These are phyloP conservation scores for Apteryx mantelli DNA, from an alignment of 2,113 vertebrate species.

Conservation along the genomic window DNA sequence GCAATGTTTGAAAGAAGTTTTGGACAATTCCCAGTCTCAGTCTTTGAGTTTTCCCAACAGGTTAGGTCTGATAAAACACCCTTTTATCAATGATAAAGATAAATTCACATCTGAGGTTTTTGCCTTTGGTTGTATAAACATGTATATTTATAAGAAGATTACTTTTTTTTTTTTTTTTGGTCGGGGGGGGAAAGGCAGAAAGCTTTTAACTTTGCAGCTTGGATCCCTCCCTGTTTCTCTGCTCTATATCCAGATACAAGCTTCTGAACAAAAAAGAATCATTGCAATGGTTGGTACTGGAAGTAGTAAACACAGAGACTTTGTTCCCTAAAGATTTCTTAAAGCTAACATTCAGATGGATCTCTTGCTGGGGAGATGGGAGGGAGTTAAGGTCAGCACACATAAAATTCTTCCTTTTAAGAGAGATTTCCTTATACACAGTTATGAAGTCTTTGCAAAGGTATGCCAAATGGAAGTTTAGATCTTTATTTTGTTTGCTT, in stretches of 20 bases:
- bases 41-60: background rate
- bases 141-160: background rate
- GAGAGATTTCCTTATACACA: background rate
- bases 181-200: background rate
- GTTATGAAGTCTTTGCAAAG: constrained; percentile 21
- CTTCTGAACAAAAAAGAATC: background rate
- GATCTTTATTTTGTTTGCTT: constrained; percentile 38
- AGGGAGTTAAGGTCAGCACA: background rate
- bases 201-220: background rate
- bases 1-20: background rate
- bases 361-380: constrained; percentile 13
- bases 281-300: background rate
- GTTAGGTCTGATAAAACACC: background rate
- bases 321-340: constrained; percentile 39
- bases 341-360: constrained; percentile 27
- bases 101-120: background rate
- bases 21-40: background rate
- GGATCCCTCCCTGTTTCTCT: background rate
- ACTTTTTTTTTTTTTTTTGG: background rate
- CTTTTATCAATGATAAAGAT: background rate
- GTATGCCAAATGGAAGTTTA: constrained; percentile 12
- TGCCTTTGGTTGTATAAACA: background rate
- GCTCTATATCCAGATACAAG: background rate
- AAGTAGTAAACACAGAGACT: constrained; percentile 37
- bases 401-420: constrained; percentile 4